Percentiles rank a stretch among this genome's conserved stretches.
These are phyloP conservation scores for Zaprionus inermis DNA, from an alignment of 1,140 invertebrate genomes.

Conservation along the genomic window DNA sequence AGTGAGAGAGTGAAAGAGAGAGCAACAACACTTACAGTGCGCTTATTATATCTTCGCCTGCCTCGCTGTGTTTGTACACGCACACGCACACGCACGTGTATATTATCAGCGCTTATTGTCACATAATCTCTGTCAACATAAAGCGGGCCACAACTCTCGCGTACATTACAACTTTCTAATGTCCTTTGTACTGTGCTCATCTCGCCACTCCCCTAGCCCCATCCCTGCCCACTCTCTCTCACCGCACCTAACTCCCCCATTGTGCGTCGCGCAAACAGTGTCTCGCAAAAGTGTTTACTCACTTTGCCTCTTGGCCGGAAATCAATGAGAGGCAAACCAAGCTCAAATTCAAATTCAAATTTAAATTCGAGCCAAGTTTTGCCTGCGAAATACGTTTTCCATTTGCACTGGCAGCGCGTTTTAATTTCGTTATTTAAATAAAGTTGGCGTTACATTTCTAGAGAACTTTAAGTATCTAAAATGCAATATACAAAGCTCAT, in stretches of 20 bases:
- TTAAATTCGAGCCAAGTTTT: not conserved
- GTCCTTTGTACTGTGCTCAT: not conserved
- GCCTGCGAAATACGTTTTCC: not conserved
- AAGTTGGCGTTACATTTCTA: not conserved
- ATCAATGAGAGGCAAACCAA: not conserved
- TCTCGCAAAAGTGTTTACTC: not conserved
- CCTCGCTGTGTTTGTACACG: not conserved
- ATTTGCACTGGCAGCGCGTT: too few species aligned
- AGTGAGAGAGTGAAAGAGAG: not conserved
- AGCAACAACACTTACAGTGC: constrained; percentile 17
- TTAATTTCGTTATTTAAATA: not conserved
- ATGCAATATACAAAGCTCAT: too few species aligned
- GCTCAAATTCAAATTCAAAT: not conserved
- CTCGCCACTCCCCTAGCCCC: too few species aligned
- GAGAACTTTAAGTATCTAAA: not conserved
- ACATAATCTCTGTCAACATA: constrained; percentile 55
- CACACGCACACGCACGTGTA: not conserved
- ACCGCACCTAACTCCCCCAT: not conserved
- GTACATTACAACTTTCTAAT: constrained; percentile 21
- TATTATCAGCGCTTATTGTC: constrained; percentile 52
- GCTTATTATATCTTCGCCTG: constrained; percentile 9
- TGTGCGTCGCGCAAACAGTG: not conserved
- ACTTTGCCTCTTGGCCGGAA: constrained; percentile 1
- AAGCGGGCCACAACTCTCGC: constrained; percentile 21
- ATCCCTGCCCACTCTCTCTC: too few species aligned